Base-by-base conservation (phyloP, 2,113 vertebrate genomes). In the Noctilio leporinus region DNA sequence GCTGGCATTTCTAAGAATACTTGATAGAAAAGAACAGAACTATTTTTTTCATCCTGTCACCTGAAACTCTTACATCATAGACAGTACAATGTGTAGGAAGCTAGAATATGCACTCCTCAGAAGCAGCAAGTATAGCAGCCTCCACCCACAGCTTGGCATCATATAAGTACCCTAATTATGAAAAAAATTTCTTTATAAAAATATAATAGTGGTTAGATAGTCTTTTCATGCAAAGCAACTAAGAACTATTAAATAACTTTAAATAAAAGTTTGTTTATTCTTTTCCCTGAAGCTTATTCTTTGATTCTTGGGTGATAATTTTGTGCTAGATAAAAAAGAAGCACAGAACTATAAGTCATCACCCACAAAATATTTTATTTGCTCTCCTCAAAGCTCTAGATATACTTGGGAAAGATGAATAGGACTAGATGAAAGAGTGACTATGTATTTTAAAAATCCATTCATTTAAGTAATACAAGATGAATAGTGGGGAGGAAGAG, bases 1-100 rank as follows among this genome's bases (percentile, higher is more conserved):
- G 93, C 92, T 91, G 94, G 94, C 87, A 96, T 96, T 96, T 97
- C 96, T 96, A 97, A 97, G 96, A 96, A 97, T 95, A 95, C 90
- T 57, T 96, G 77, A 76, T 59, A 84, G 38, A 93, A 93, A 92
- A 96, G 77, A 85, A 86, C 65, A 92, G 16, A 91, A 82, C 72
- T 53, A 92, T 96, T 97, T 90, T 95, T 95, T 69, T 82, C 85
- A 97, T 94, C 93, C 88, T 97, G 85, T 96, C 91, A 95, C 86
- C 70, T 97, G 81, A 96, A 87, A 86, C 87, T 76, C 89, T 96
- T 65, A 95, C 85, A 92, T 96, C 93, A 92, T 53, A 62, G 28
- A 64, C 72, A 85, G 59, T 26, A 8, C 19, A 64, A 49, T 45
- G 81, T 64, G 30, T 35, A 81, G 45, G 65, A 20, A 76, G 33